Percentiles rank a stretch among this genome's conserved stretches.
These are phyloP conservation scores for Chymomyza fuscimana DNA, from an alignment of 2,888 invertebrate genomes.

Conservation along the genomic window DNA sequence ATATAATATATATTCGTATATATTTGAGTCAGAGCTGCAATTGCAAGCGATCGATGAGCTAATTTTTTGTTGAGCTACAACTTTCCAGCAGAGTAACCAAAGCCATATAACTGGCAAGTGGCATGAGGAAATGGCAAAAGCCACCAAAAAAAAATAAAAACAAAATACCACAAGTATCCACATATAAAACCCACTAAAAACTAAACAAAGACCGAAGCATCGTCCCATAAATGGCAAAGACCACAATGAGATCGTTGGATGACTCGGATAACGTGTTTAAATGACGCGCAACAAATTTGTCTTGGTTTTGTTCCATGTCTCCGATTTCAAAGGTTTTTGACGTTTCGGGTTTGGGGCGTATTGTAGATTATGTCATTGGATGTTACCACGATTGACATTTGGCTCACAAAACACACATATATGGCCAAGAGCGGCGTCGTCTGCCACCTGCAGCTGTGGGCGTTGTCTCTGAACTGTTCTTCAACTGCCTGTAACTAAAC, in stretches of 20 bases:
- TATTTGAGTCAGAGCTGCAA: neutral
- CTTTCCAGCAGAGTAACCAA: neutral
- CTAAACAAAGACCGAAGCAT: neutral
- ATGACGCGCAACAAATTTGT: neutral
- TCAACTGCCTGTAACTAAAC: constrained; percentile 6
- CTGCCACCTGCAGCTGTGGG: neutral
- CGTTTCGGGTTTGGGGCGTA: neutral
- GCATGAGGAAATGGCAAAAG: constrained; percentile 4
- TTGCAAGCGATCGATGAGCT: neutral
- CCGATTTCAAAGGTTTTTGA: neutral
- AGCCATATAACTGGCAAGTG: constrained; percentile 5
- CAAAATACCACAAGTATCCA: neutral
- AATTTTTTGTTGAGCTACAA: neutral
- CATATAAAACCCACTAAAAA: neutral
- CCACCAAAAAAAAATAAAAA: neutral
- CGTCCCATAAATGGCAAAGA: constrained; percentile 4
- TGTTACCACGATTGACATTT: neutral
- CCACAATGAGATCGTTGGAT: constrained; percentile 1
- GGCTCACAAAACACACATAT: neutral
- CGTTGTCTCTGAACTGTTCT: neutral
- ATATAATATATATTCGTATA: too few relatives aligned
- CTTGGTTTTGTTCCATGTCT: neutral
- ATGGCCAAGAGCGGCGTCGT: neutral
- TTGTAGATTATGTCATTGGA: constrained; percentile 1
- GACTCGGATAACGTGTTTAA: neutral